Conservation (phyloP, 2,797 vertebrate genomes). For the Sebastes cheni region DNA sequence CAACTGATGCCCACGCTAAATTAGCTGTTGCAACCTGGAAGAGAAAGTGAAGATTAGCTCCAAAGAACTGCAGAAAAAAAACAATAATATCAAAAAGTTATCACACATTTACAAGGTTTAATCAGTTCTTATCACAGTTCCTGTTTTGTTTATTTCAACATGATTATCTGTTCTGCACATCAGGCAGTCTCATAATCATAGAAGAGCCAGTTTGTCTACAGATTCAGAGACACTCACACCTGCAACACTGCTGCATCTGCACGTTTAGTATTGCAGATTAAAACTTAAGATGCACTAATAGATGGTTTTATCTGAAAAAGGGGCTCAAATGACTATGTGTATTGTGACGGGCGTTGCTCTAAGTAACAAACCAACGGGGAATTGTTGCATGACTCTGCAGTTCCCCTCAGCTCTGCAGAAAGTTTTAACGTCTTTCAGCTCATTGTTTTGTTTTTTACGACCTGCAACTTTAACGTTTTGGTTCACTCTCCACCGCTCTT, state of each 20-base stretch:
- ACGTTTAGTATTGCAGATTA: neutral
- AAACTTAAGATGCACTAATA: neutral
- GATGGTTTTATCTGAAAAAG: neutral
- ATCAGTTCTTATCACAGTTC: neutral
- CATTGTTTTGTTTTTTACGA: neutral
- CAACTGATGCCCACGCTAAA: slow-evolving; percentile 97
- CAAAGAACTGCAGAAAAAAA: neutral
- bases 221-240: neutral
- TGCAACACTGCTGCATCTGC: neutral
- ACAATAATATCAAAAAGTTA: neutral
- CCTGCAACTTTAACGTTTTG: neutral
- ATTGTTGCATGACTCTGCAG: neutral
- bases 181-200: neutral
- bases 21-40: slow-evolving; percentile 95
- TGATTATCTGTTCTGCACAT: slow-evolving; percentile 1
- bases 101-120: neutral
- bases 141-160: neutral
- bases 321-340: neutral
- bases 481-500: neutral
- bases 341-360: neutral
- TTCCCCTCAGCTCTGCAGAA: neutral
- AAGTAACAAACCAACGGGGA: neutral
- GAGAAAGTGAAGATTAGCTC: slow-evolving; percentile 33
- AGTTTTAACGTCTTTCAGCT: neutral
- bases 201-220: neutral